Evolutionary conservation across 1,140 invertebrate genomes (phyloP), one percentile per base, ranked within the genome.

Genomic region (Saxidomus purpurata): DNA sequence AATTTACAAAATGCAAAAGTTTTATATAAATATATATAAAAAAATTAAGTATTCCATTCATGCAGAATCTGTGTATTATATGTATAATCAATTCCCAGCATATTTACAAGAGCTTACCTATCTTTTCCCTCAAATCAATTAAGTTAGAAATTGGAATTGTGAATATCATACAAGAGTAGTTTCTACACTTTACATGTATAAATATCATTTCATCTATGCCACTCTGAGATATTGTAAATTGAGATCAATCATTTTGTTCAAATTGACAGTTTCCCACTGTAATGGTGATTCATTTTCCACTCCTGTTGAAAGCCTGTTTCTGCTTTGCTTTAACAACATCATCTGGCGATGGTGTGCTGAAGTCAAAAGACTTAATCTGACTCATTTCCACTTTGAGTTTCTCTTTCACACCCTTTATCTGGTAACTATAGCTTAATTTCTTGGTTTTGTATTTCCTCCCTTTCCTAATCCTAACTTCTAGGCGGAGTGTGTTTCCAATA

Each of bases 321-420:
- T 95, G 95, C 81, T 92, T 95, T 43, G 87, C 83, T 89, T 95
- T 93, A 59, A 97, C 95, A 59, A 96, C 92, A 92, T 96, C 96
- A 94, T 97, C 97, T 34, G 97, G 97, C 0, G 97, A 97, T 2
- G 96, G 96, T 74, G 95, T 96, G 52, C 96, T 95, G 95, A 97
- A 97, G 81, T 96, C 96, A 94, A 97, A 96, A 59, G 91, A 89
- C 63, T 81, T 87, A 19, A 95, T 89, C 25, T 82, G 55, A 13
- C 91, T 19, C 28, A 90, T 34, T 31, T 89, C 28, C 13, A 47
- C 55, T 67, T 19, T 31, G 17, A 61, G 74, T 13, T 77, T 40
- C 28, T 28, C 28, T 15, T 69, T 71, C 19, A 86, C 36, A 61
- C 89, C 74, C 36, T 81, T 90, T 25, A 80, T 91, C 88, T 94